These are phyloP conservation scores for Ornithorhynchus anatinus DNA, from an alignment of 2,113 vertebrate species.

Conservation along the genomic window DNA sequence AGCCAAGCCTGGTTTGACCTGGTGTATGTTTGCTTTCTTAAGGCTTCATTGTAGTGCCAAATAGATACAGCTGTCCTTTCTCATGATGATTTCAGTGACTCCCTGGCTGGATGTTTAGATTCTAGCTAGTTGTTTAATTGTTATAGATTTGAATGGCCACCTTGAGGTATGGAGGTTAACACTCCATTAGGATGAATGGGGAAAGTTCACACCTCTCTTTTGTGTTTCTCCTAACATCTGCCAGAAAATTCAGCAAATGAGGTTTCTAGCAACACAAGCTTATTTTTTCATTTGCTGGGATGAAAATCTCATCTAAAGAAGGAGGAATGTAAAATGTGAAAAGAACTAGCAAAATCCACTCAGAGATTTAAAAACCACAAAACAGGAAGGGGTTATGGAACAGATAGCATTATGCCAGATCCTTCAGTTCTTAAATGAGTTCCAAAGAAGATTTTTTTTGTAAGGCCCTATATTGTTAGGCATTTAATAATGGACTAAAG, in stretches of 20 bases:
- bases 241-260: constrained; percentile 36
- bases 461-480: background rate
- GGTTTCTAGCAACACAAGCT: background rate
- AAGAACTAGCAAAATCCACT: constrained; percentile 25
- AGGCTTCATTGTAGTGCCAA: constrained; percentile 21
- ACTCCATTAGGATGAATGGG: constrained; percentile 57
- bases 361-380: constrained; percentile 32
- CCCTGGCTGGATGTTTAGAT: constrained; percentile 50
- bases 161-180: constrained; percentile 55
- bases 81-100: constrained; percentile 40
- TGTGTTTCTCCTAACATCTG: constrained; percentile 42
- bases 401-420: constrained; percentile 19
- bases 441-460: background rate
- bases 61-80: constrained; percentile 52
- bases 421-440: constrained; percentile 31
- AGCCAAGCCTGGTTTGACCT: constrained; percentile 11
- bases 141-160: constrained; percentile 49
- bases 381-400: constrained; percentile 33
- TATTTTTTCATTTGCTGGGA: constrained; percentile 28
- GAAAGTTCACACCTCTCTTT: constrained; percentile 46
- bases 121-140: constrained; percentile 59
- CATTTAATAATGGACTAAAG: too few species aligned
- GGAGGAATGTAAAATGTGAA: too few species aligned
- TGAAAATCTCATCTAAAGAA: constrained; percentile 47
- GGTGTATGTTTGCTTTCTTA: constrained; percentile 41